phyloP scores from a whole-genome alignment of 2,113 vertebrate species.

The Bujurquina vittata region DNA sequence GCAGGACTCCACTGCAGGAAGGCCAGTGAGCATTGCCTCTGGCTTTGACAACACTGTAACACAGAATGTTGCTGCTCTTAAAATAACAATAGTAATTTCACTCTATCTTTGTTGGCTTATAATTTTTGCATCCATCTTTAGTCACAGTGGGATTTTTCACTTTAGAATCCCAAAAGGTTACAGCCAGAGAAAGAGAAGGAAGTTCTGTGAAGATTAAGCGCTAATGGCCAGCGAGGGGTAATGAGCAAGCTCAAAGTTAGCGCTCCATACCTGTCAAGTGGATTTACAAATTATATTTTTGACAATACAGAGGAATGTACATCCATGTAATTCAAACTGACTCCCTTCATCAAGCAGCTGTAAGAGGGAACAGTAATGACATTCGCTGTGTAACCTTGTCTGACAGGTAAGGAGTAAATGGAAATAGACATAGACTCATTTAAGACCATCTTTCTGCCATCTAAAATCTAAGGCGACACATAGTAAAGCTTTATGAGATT shows the following conservation, averaged over 20 bases:
- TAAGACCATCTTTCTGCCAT: constrained; percentile 17
- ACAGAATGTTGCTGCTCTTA: constrained; percentile 19
- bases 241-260: constrained; percentile 1
- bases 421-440: constrained; percentile 31
- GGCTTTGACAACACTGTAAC: constrained; percentile 15
- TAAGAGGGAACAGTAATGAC: background rate
- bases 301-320: constrained; percentile 6
- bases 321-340: constrained; percentile 51
- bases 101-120: background rate
- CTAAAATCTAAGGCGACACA: constrained; percentile 30
- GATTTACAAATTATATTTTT: constrained; percentile 46
- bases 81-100: background rate
- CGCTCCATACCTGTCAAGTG: constrained; percentile 43
- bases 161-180: background rate
- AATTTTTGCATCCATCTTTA: background rate
- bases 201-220: background rate
- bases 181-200: background rate
- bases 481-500: background rate
- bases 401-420: constrained; percentile 38
- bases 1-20: constrained; percentile 17
- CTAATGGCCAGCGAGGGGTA: background rate
- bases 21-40: constrained; percentile 13
- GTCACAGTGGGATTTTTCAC: background rate
- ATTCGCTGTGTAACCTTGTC: constrained; percentile 30
- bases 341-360: constrained; percentile 35